These are phyloP conservation scores for Amblyopsis rosae DNA, from an alignment of 2,113 vertebrate genomes.

Conservation along the genomic window DNA sequence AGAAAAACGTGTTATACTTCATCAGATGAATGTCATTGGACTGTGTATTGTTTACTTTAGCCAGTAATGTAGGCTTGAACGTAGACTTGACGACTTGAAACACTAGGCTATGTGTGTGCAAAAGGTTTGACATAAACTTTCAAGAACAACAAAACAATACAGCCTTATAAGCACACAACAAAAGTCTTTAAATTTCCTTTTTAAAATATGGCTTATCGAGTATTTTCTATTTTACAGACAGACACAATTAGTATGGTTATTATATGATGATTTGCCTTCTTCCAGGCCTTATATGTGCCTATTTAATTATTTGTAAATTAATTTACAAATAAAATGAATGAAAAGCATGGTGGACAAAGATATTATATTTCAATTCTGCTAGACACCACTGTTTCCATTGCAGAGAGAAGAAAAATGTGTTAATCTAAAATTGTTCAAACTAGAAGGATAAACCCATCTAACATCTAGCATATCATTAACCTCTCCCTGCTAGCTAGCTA, in stretches of 20 bases:
- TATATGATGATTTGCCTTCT: constrained; percentile 58
- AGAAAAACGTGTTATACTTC: constrained; percentile 55
- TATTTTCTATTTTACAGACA: constrained; percentile 66
- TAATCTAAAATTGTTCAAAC: constrained; percentile 54
- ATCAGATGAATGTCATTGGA: constrained; percentile 43
- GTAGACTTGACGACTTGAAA: constrained; percentile 36
- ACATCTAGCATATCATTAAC: constrained; percentile 26
- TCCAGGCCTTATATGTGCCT: constrained; percentile 34
- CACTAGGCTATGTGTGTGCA: constrained; percentile 58
- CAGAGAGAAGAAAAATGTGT: constrained; percentile 35
- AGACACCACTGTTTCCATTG: constrained; percentile 40
- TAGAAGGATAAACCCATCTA: constrained; percentile 47
- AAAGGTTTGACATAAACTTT: constrained; percentile 58
- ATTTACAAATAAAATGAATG: constrained; percentile 67
- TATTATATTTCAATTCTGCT: constrained; percentile 41
- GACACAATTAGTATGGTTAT: constrained; percentile 58
- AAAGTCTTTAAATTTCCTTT: constrained; percentile 63
- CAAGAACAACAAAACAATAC: constrained; percentile 53
- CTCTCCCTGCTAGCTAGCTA: constrained; percentile 34
- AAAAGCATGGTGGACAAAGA: constrained; percentile 35
- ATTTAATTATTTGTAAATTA: constrained; percentile 30
- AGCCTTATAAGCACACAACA: constrained; percentile 62
- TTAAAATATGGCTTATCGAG: constrained; percentile 83
- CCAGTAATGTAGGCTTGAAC: constrained; percentile 31
- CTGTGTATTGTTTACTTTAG: constrained; percentile 15